Base-by-base conservation (phyloP, 2,888 invertebrate genomes). In the Lasioglossum lativentre region DNA sequence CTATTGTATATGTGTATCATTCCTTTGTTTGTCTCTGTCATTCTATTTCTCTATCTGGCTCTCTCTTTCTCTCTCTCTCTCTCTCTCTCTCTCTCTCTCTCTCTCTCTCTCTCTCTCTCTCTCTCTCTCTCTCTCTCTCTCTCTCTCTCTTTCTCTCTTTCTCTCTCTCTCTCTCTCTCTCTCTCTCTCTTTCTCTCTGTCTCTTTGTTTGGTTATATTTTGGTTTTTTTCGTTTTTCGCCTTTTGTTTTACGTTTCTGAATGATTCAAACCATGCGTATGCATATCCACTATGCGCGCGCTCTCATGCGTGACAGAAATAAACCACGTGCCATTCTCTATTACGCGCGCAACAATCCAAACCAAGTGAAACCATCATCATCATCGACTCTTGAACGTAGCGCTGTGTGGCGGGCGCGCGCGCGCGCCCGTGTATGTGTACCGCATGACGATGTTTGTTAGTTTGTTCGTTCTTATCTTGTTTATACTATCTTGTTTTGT, bases 281-380 rank as follows among this genome's bases (percentile, higher is more conserved):
- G 77, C 87, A 80, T 87, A 83, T 80, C 78, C 75, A 86, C 76
- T 72, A 52, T 76, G 86, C 86, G 79, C 86, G 78, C 80, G 78
- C 81, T 75, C 47, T 63, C 85, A 75, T 78, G 75, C 84, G 84
- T 75, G 78, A 66, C 71, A 38, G 19, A 38, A 70, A 40, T 23
- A 16, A 68, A 34, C 73, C 78, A 74, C 73, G 82, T 68, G 78
- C 77, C 78, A 73, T 82, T 47, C 63, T 38, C n/a, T 19, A 59
- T 38, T 30, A 40, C 59, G 56, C 70, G 47, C 63, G 75, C 47
- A 59, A 80, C 40, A 42, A 45, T 59, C 38, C 73, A 47, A 45
- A 78, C 38, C 73, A 73, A 30, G 73, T 73, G 30, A 47, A 34
- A 76, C 63, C 75, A 78, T 77, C 82, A 63, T 47, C 47, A 63